Evolutionary conservation across 2,797 vertebrate genomes (phyloP), one percentile per base, ranked within the genome.

Genomic region (Simalia tracyae): DNA sequence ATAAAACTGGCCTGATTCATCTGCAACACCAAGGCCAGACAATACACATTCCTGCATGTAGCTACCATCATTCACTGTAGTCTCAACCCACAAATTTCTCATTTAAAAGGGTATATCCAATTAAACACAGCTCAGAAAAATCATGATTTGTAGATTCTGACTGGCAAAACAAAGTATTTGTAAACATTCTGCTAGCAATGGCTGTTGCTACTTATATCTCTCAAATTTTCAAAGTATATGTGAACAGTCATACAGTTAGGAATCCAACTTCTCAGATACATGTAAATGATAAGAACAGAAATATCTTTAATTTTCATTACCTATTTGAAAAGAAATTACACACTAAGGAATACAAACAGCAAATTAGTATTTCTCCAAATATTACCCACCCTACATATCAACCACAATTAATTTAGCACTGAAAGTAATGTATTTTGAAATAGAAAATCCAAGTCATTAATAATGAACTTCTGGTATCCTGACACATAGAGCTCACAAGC

Each of bases 251-350:
- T 10, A 54, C 3, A 87, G 50, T 28, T 81, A 57, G 46, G 31
- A 36, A 92, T 86, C 24, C 8, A 2, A 92, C 24, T 56, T 63
- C 56, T 87, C 36, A 42, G n/a, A 96, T 94, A 84, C n/a, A 72
- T 0, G 12, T 93, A 31, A 92, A 59, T 66, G 87, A 89, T 95
- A 96, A 96, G 94, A 97, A 95, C 81, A 42, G 8, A 96, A 95
- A 95, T 91, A 90, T 0, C 0, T 95, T 97, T 97, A 96, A 97
- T 95, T 89, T 92, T 90, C 60, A 95, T 87, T 36, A 96, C 95
- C 93, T 84, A 95, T 88, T 92, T 46, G 28, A 95, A 96, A 94
- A 63, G 93, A 96, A 94, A 96, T 91, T 93, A 95, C 22, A 11
- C 57, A 90, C 59, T 93, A 94, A 95, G 87, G 95, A 97, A 94